Evolutionary conservation across 2,113 vertebrate genomes (phyloP).

Genomic region (Notechis scutatus): DNA sequence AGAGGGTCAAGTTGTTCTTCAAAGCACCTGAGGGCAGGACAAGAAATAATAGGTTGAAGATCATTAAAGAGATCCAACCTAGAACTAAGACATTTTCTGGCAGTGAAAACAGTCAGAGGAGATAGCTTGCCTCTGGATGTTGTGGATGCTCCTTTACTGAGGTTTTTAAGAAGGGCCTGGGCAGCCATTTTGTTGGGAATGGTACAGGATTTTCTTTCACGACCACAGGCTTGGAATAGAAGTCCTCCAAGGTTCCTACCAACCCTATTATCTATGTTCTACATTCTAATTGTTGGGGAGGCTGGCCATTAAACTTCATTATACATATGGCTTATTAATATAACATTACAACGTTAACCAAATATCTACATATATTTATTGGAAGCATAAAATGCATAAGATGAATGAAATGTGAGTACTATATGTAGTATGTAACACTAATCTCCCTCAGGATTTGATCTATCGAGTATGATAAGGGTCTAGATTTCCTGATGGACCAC

Average conservation of each 20-base stretch:
- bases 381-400: neutral
- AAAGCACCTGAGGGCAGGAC: neutral
- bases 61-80: neutral
- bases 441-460: neutral
- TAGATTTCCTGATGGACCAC: too few species aligned
- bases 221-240: neutral
- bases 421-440: neutral
- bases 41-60: neutral
- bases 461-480: neutral
- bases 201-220: neutral
- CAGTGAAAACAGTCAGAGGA: neutral
- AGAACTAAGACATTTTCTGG: neutral
- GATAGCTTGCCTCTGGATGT: neutral
- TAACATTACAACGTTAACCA: neutral
- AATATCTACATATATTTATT: neutral
- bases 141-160: neutral
- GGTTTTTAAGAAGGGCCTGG: neutral
- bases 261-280: neutral
- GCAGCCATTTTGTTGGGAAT: neutral
- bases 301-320: neutral
- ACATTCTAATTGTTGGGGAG: neutral
- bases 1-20: neutral
- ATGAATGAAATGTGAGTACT: neutral
- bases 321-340: neutral
- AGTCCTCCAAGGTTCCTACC: neutral